Evolutionary conservation across 1,140 invertebrate genomes (phyloP).

Genomic region (Lepidotrigona ventralis): DNA sequence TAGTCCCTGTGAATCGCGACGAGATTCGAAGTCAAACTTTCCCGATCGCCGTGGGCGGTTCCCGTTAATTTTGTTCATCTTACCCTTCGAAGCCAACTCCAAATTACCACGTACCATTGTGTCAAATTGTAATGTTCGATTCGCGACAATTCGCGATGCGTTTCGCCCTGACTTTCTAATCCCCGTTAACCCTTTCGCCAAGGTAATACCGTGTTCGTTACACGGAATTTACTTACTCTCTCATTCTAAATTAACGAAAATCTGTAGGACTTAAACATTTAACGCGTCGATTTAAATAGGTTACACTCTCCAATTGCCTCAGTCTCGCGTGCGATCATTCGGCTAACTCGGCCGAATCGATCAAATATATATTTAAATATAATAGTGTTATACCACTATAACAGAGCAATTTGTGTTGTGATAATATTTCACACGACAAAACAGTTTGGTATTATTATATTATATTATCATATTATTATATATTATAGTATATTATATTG

Average conservation of each 20-base stretch:
- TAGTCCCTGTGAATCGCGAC: constrained; percentile 55
- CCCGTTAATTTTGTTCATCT: constrained; percentile 55
- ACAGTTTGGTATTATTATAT: too few relatives aligned
- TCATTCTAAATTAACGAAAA: constrained; percentile 3
- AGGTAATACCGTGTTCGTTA: background rate
- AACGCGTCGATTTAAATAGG: background rate
- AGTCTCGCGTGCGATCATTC: background rate
- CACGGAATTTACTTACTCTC: background rate
- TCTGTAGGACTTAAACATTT: background rate
- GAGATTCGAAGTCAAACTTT: constrained; percentile 59
- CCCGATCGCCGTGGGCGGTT: constrained; percentile 53
- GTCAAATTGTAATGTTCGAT: constrained; percentile 45
- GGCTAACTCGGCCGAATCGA: too few relatives aligned
- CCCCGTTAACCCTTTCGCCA: constrained; percentile 8
- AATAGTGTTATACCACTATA: too few relatives aligned
- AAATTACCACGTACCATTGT: constrained; percentile 46
- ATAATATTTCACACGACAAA: too few relatives aligned
- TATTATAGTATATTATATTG: too few relatives aligned
- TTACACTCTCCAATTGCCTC: background rate
- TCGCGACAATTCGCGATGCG: constrained; percentile 30
- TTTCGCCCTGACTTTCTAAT: constrained; percentile 25
- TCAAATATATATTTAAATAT: too few relatives aligned
- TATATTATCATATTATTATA: too few relatives aligned
- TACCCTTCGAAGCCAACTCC: constrained; percentile 2
- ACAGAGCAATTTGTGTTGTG: too few relatives aligned